Evolutionary conservation across 1,140 invertebrate genomes (phyloP).

Genomic region (Coelopa frigida): DNA sequence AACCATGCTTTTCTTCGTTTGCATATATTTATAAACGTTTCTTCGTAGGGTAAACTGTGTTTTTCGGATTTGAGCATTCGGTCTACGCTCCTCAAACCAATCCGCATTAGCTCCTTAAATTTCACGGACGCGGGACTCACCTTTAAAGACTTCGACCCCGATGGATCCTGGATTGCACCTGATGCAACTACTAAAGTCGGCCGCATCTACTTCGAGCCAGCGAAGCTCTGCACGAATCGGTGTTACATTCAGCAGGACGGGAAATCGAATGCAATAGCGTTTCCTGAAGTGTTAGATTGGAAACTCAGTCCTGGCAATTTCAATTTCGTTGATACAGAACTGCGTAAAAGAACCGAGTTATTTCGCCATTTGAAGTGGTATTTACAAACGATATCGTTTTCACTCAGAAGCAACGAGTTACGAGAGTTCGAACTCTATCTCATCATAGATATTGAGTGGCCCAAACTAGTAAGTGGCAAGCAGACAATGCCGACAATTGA

Average conservation of each 20-base stretch:
- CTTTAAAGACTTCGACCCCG: constrained; percentile 48
- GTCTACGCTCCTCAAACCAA: constrained; percentile 64
- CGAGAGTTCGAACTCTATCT: constrained; percentile 34
- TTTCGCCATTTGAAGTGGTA: constrained; percentile 32
- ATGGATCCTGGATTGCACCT: constrained; percentile 34
- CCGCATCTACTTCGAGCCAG: constrained; percentile 59
- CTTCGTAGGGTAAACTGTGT: constrained; percentile 68
- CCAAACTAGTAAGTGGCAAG: constrained; percentile 30
- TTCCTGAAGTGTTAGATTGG: constrained; percentile 15
- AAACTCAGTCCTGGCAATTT: constrained; percentile 6
- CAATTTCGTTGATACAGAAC: constrained; percentile 24
- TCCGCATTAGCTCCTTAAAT: constrained; percentile 53
- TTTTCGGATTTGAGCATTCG: constrained; percentile 62
- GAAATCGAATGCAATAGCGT: not conserved
- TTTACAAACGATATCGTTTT: constrained; percentile 27
- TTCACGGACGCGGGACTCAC: constrained; percentile 27
- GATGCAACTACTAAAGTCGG: constrained; percentile 50
- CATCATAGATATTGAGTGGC: constrained; percentile 35
- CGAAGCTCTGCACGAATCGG: constrained; percentile 57
- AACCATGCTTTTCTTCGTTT: not conserved
- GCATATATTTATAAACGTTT: constrained; percentile 1
- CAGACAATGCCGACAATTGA: constrained; percentile 29
- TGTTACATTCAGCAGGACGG: constrained; percentile 57
- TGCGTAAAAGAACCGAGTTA: constrained; percentile 31
- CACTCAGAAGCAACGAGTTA: constrained; percentile 31